Percentiles rank a stretch among this genome's conserved stretches.
Conservation (phyloP, 2,888 invertebrate species). For the Andrena dorsata region DNA sequence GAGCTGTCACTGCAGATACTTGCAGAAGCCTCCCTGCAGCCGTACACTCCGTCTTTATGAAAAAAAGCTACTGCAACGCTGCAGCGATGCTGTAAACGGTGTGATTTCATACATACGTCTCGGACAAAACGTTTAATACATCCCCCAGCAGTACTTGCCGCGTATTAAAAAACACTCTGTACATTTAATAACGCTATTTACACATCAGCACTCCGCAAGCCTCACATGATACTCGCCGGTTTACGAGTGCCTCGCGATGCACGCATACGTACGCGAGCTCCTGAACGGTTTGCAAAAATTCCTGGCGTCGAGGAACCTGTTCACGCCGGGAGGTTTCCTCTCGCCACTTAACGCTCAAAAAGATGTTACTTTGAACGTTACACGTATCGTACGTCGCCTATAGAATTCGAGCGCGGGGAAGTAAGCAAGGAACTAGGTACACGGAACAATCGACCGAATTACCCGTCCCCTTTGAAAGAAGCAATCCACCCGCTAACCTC, state of each 20-base stretch:
- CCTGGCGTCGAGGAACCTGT: conserved; percentile 24
- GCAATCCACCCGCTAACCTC: too few species aligned
- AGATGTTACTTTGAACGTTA: conserved; percentile 3
- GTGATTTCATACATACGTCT: too few species aligned
- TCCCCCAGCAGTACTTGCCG: too few species aligned
- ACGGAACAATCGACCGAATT: not conserved
- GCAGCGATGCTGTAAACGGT: too few species aligned
- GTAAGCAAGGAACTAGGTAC: not conserved
- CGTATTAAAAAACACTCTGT: not conserved
- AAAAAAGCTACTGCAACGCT: too few species aligned
- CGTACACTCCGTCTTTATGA: too few species aligned
- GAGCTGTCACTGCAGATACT: too few species aligned
- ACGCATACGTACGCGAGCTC: not conserved
- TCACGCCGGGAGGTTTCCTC: not conserved
- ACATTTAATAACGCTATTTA: conserved; percentile 2
- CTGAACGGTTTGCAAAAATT: conserved; percentile 12
- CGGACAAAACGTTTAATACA: too few species aligned
- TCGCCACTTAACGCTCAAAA: conserved; percentile 10
- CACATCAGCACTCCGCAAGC: not conserved
- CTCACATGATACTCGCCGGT: not conserved
- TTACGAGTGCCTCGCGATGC: conserved; percentile 9
- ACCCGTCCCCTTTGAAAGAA: too few species aligned
- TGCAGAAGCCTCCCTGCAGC: too few species aligned
- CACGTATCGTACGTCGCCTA: too few species aligned
- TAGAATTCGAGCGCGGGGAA: not conserved